phyloP scores from a whole-genome alignment of 2,113 vertebrate genomes.

The Lophius piscatorius region DNA sequence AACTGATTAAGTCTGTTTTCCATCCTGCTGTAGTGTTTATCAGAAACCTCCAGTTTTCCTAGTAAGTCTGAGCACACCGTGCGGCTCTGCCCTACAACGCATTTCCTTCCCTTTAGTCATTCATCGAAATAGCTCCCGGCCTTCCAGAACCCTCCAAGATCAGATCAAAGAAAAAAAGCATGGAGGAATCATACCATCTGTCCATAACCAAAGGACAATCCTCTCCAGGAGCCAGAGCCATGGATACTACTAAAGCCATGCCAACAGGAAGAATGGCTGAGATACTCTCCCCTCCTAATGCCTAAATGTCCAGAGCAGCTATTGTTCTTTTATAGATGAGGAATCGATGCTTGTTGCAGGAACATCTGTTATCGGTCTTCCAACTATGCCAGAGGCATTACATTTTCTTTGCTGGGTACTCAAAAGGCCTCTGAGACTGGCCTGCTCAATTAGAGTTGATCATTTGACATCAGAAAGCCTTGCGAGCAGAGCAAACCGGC shows the following conservation, averaged over 20 bases:
- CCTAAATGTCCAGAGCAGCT: slow-evolving; percentile 15
- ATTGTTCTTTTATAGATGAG: slow-evolving; percentile 26
- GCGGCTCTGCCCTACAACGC: slow-evolving; percentile 68
- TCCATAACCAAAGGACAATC: slow-evolving; percentile 69
- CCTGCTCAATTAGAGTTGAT: slow-evolving; percentile 34
- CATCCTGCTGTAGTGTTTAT: slow-evolving; percentile 37
- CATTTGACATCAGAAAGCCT: slow-evolving; percentile 35
- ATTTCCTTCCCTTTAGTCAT: slow-evolving; percentile 83
- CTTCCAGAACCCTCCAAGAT: slow-evolving; percentile 60
- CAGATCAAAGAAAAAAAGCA: slow-evolving; percentile 70
- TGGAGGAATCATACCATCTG: slow-evolving; percentile 70
- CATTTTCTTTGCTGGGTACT: slow-evolving; percentile 32
- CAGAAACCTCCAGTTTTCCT: slow-evolving; percentile 25
- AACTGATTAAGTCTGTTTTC: slow-evolving; percentile 27
- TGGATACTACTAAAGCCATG: slow-evolving; percentile 22
- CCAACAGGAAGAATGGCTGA: slow-evolving; percentile 23
- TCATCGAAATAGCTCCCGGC: slow-evolving; percentile 78
- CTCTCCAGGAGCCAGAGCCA: slow-evolving; percentile 48
- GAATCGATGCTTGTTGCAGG: slow-evolving; percentile 31
- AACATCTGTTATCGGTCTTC: slow-evolving; percentile 51
- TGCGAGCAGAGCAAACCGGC: slow-evolving; percentile 30
- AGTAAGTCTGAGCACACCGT: slow-evolving; percentile 50
- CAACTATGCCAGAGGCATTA: slow-evolving; percentile 25
- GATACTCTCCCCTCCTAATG: slow-evolving; percentile 14
- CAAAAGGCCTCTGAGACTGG: slow-evolving; percentile 16